Base-by-base conservation (phyloP, 2,113 vertebrate species). In the Colaptes auratus region DNA sequence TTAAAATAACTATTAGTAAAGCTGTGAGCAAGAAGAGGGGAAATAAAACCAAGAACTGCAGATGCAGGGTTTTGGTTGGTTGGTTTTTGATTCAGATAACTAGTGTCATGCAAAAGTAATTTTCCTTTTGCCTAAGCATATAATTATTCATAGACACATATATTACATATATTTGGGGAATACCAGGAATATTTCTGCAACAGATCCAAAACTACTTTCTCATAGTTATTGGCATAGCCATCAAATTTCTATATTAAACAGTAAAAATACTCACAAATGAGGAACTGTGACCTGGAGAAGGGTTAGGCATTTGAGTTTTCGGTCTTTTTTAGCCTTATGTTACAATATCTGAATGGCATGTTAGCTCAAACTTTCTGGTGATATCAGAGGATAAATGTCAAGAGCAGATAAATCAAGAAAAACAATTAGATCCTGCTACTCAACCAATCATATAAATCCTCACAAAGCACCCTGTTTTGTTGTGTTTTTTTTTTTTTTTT, bases 241-340 rank as follows among this genome's bases (percentile, higher is more conserved):
- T 6, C 11, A 80, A 81, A 70, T 59, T 69, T 61, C 55, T 80
- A 28, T 4, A 48, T 4, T 7, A 53, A 90, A 82, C 7, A 36
- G 1, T 23, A 64, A 19, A 27, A 73, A 80, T 71, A 89, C 2
- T 42, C 15, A 50, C 2, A 52, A 17, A 9, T 36, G 21, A 92
- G 9, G 13, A 79, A 76, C 33, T 9, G 19, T 19, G 15, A 64
- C 11, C 6, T 65, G 28, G 8, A 64, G n/a, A 12, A 70, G 11
- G 7, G 20, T 11, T 55, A 24, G 2, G 1, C 0, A 1, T 12
- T 17, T 44, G 58, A 20, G 3, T 0, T 2, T 2, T 2, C 4
- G 28, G 7, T 3, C 0, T 3, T 2, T 2, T 7, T 87, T 72
- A 6, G 69, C 12, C n/a, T 71, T 36, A 4, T 31, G 15, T 74